Conservation (phyloP, 2,888 invertebrate genomes). For the Drosophila longiperda region DNA sequence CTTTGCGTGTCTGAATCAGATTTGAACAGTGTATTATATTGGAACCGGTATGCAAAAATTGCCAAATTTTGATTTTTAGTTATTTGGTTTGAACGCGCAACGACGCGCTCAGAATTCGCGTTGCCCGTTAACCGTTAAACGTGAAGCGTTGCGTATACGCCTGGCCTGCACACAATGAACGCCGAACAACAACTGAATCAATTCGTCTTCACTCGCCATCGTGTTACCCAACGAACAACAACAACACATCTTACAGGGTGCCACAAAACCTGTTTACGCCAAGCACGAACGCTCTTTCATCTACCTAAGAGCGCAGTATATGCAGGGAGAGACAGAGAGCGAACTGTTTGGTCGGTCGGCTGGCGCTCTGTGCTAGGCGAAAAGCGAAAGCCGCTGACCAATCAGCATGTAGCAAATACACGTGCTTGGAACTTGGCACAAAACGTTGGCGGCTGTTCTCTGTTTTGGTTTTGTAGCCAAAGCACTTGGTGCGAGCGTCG, state of each 20-base stretch:
- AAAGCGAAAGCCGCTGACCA: conserved; percentile 76
- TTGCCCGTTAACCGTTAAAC: conserved; percentile 39
- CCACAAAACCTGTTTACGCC: conserved; percentile 47
- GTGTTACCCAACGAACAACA: conserved; percentile 15
- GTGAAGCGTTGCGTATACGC: conserved; percentile 62
- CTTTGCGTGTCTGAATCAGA: conserved; percentile 9
- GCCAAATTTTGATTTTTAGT: conserved; percentile 30
- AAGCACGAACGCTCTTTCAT: conserved; percentile 30
- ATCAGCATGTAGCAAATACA: conserved; percentile 62
- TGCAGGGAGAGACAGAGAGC: conserved; percentile 11
- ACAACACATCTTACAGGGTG: conserved; percentile 47
- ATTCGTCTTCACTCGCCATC: conserved; percentile 18
- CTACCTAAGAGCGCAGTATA: conserved; percentile 26
- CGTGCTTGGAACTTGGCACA: conserved; percentile 58
- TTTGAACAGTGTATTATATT: conserved; percentile 42
- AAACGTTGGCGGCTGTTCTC: conserved; percentile 55
- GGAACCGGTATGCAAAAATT: conserved; percentile 50
- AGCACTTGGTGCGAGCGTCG: conserved; percentile 19
- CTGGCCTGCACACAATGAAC: conserved; percentile 68
- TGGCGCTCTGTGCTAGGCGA: conserved; percentile 51
- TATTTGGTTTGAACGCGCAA: conserved; percentile 17
- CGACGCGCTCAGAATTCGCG: conserved; percentile 34
- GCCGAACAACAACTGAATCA: conserved; percentile 73
- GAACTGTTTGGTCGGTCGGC: conserved; percentile 5
- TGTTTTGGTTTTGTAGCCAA: conserved; percentile 68